phyloP scores from a whole-genome alignment of 2,113 vertebrate species.

The Xenopus borealis region DNA sequence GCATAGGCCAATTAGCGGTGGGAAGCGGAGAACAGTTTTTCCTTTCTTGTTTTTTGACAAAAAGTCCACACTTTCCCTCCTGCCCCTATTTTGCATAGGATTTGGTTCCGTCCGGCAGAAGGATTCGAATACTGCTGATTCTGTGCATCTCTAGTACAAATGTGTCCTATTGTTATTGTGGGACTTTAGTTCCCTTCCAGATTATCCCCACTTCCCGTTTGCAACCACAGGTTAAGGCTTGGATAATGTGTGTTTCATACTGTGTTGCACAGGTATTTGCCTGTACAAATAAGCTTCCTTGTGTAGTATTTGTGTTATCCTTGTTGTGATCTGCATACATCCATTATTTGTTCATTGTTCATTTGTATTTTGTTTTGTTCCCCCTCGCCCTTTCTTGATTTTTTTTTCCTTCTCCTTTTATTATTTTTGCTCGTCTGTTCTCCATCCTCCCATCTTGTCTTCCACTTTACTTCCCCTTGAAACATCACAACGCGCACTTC shows the following conservation, averaged over 20 bases:
- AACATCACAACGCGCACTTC: constrained; percentile 58
- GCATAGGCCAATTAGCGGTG: too few relatives aligned
- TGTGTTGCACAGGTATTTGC: neutral
- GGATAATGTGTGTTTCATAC: neutral
- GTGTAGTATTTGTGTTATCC: constrained; percentile 47
- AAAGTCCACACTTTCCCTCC: too few relatives aligned
- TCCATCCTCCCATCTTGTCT: constrained; percentile 1
- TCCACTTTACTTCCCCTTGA: constrained; percentile 49
- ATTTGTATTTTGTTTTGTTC: constrained; percentile 4
- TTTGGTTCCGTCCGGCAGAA: too few relatives aligned
- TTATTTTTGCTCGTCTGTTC: constrained; percentile 44
- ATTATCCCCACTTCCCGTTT: too few relatives aligned
- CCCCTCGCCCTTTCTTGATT: constrained; percentile 26
- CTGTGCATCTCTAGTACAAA: too few relatives aligned
- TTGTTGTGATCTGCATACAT: constrained; percentile 49
- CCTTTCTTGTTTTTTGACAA: too few relatives aligned
- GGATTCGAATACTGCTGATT: too few relatives aligned
- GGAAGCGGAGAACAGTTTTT: too few relatives aligned
- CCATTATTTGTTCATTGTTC: constrained; percentile 13
- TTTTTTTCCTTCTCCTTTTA: constrained; percentile 50
- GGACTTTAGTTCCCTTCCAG: too few relatives aligned
- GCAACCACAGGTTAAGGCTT: too few relatives aligned
- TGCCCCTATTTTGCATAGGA: too few relatives aligned
- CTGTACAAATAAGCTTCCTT: neutral
- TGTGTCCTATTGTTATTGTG: too few relatives aligned